A percentile compares a stretch with the other conserved stretches of the same genome.
These are phyloP conservation scores for Stenoptilia bipunctidactyla DNA, from an alignment of 2,888 invertebrate genomes.

Conservation along the genomic window DNA sequence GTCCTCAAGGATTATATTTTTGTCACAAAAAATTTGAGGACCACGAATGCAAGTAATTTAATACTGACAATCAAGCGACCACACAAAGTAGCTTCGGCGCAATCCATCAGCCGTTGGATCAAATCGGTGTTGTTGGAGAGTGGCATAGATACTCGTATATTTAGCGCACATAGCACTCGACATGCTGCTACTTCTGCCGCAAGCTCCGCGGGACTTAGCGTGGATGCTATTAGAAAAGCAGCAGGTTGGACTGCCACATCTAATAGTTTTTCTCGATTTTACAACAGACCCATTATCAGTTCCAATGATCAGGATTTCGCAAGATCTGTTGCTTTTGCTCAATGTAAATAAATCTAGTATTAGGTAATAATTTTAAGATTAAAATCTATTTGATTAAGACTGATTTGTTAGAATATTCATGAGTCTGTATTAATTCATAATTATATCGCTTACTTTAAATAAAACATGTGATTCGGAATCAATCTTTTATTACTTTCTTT, in stretches of 20 bases:
- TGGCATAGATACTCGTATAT: background rate
- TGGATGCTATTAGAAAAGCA: slow-evolving; percentile 1
- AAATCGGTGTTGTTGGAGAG: slow-evolving; percentile 6
- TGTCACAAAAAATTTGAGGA: background rate
- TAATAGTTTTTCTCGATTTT: slow-evolving; percentile 2
- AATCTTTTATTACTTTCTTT: too few relatives aligned
- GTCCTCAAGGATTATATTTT: background rate
- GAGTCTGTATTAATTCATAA: too few relatives aligned
- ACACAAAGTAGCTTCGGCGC: slow-evolving; percentile 1
- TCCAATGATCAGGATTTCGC: background rate
- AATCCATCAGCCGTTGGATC: too few relatives aligned
- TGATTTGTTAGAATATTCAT: too few relatives aligned
- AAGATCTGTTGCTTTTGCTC: too few relatives aligned
- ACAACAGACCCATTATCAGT: slow-evolving; percentile 1
- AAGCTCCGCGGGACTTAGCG: background rate
- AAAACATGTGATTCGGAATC: too few relatives aligned
- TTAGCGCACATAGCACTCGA: slow-evolving; percentile 1
- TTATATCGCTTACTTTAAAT: too few relatives aligned
- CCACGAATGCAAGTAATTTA: background rate
- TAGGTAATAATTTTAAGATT: too few relatives aligned
- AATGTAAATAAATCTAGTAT: too few relatives aligned
- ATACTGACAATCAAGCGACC: background rate
- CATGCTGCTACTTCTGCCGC: background rate
- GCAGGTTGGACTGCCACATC: slow-evolving; percentile 4
- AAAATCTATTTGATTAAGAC: too few relatives aligned